A percentile compares a stretch with the other conserved stretches of the same genome.
phyloP scores from a whole-genome alignment of 1,140 invertebrate genomes.

The Hylaeus volcanicus region DNA sequence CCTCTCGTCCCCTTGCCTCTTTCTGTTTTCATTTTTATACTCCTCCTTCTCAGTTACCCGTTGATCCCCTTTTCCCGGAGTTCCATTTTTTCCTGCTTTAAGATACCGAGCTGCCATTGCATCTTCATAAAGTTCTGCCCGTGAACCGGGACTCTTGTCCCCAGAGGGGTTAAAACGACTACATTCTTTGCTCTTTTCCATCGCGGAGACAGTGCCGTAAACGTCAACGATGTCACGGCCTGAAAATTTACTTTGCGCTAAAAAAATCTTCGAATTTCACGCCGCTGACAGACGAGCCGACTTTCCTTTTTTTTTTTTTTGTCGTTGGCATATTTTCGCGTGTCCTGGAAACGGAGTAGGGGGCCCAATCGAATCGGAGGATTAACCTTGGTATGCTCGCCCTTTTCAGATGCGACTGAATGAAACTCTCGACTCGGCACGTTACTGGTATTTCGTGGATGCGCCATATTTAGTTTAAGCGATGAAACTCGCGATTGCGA shows the following conservation, averaged over 20 bases:
- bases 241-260: constrained; percentile 9
- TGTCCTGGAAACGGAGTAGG: too few relatives aligned
- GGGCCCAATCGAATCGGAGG: too few relatives aligned
- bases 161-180: constrained; percentile 60
- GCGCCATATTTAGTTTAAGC: too few relatives aligned
- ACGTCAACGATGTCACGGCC: neutral
- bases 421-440: too few relatives aligned
- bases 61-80: constrained; percentile 44
- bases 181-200: constrained; percentile 26
- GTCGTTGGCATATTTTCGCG: too few relatives aligned
- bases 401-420: too few relatives aligned
- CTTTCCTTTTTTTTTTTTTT: too few relatives aligned
- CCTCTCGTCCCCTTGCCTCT: neutral
- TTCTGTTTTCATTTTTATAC: constrained; percentile 49
- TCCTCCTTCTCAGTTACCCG: constrained; percentile 46
- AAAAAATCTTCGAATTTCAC: neutral
- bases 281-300: neutral
- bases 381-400: too few relatives aligned
- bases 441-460: too few relatives aligned
- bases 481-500: too few relatives aligned
- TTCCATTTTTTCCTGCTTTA: constrained; percentile 55
- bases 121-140: constrained; percentile 8
- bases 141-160: constrained; percentile 39
- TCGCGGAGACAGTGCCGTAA: neutral
- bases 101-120: constrained; percentile 26